These are phyloP conservation scores for Saturnia pavonia DNA, from an alignment of 2,888 invertebrate species.

Conservation along the genomic window DNA sequence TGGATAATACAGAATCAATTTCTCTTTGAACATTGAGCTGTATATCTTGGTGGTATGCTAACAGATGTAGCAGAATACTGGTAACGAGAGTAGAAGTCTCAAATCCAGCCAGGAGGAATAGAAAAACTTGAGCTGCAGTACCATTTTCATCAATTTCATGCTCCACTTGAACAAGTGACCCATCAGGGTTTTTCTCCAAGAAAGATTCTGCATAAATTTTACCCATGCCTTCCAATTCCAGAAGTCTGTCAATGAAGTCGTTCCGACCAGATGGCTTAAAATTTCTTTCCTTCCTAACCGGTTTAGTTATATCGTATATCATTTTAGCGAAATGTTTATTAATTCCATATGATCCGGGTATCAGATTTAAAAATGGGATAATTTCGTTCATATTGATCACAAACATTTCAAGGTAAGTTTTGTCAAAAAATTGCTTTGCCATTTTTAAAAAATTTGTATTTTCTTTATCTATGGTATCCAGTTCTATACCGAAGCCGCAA, in stretches of 20 bases:
- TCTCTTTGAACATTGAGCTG: slow-evolving; percentile 50
- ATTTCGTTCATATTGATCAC: slow-evolving; percentile 25
- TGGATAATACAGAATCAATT: slow-evolving; percentile 42
- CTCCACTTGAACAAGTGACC: slow-evolving; percentile 27
- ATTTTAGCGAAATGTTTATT: slow-evolving; percentile 24
- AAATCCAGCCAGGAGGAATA: slow-evolving; percentile 41
- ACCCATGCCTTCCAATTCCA: slow-evolving; percentile 37
- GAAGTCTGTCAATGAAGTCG: slow-evolving; percentile 43
- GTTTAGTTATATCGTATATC: slow-evolving; percentile 25
- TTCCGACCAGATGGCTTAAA: slow-evolving; percentile 37
- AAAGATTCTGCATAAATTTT: slow-evolving; percentile 33
- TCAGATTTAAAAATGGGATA: slow-evolving; percentile 17
- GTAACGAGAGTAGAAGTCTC: slow-evolving; percentile 45
- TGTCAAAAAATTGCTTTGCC: slow-evolving; percentile 25
- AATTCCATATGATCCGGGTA: slow-evolving; percentile 18
- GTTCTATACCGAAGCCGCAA: slow-evolving; percentile 44
- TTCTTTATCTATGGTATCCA: slow-evolving; percentile 23
- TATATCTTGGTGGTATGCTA: slow-evolving; percentile 47
- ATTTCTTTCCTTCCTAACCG: slow-evolving; percentile 29
- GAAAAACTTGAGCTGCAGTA: slow-evolving; percentile 39
- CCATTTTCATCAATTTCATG: slow-evolving; percentile 31
- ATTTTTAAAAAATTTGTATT: slow-evolving; percentile 21
- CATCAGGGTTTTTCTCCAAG: slow-evolving; percentile 31
- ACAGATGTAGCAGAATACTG: slow-evolving; percentile 43
- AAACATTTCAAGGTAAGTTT: slow-evolving; percentile 21